Evolutionary conservation across 2,113 vertebrate species (phyloP).

Genomic region (Percina caprodes): DNA sequence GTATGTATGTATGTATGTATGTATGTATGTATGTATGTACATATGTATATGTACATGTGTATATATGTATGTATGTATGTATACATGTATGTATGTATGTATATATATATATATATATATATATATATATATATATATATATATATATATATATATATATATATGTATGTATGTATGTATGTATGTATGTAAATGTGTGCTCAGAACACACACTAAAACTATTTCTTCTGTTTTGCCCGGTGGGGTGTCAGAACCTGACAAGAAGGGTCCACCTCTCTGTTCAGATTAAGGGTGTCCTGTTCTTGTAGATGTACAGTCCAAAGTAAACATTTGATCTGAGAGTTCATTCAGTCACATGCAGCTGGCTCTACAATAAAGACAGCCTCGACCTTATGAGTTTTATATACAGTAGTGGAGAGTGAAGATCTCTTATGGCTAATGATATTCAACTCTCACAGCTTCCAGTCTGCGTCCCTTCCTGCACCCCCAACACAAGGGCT

Average conservation of each 20-base stretch:
- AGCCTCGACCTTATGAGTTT: slow-evolving; percentile 41
- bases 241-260: slow-evolving; percentile 54
- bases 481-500: slow-evolving; percentile 36
- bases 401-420: slow-evolving; percentile 26
- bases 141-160: too few relatives aligned
- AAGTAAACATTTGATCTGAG: slow-evolving; percentile 70
- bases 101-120: too few relatives aligned
- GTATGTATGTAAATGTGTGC: neutral
- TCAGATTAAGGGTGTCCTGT: slow-evolving; percentile 39
- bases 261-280: slow-evolving; percentile 26
- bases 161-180: too few relatives aligned
- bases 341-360: slow-evolving; percentile 33
- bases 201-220: slow-evolving; percentile 26
- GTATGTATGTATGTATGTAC: neutral
- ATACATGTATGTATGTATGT: too few relatives aligned
- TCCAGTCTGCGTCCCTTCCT: slow-evolving; percentile 70
- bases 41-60: neutral
- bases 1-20: too few relatives aligned
- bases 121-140: too few relatives aligned
- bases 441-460: slow-evolving; percentile 66
- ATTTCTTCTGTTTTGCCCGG: slow-evolving; percentile 70
- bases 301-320: slow-evolving; percentile 57
- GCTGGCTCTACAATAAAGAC: slow-evolving; percentile 40
- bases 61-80: too few relatives aligned
- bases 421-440: slow-evolving; percentile 64